A percentile compares a stretch with the other conserved stretches of the same genome.
Conservation (phyloP, 1,140 invertebrate genomes). For the Probaryconus sp. region DNA sequence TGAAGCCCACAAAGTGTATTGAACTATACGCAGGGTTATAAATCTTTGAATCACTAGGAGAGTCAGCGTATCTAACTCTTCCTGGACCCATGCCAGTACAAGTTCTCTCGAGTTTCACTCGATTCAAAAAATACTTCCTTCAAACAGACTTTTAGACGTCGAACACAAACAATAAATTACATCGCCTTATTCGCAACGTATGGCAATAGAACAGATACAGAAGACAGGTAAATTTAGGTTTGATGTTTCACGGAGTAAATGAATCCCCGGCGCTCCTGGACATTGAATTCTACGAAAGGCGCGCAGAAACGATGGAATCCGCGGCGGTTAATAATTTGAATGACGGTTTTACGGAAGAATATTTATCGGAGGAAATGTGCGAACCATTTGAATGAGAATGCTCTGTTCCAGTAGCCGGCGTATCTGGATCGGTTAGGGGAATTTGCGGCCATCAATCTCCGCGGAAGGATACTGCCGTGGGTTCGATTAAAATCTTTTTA, state of each 20-base stretch:
- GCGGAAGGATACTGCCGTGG: slow-evolving; percentile 5
- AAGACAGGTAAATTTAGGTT: not conserved
- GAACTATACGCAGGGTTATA: slow-evolving; percentile 1
- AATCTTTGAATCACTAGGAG: slow-evolving; percentile 22
- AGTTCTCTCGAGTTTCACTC: slow-evolving; percentile 10
- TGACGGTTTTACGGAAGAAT: too few species aligned
- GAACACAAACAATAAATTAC: slow-evolving; percentile 20
- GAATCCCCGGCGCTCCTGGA: too few species aligned
- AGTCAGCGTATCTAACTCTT: slow-evolving; percentile 10
- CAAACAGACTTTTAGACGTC: too few species aligned
- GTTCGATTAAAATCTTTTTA: slow-evolving; percentile 5
- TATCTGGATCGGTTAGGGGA: too few species aligned
- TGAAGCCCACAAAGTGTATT: slow-evolving; percentile 7
- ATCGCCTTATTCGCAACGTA: not conserved
- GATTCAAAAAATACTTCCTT: slow-evolving; percentile 18
- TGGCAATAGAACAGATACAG: not conserved
- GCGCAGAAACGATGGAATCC: too few species aligned
- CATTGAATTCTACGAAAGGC: too few species aligned
- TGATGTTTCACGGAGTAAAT: too few species aligned
- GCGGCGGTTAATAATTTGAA: too few species aligned
- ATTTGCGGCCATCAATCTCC: slow-evolving; percentile 18
- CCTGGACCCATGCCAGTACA: not conserved
- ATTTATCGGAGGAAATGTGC: too few species aligned
- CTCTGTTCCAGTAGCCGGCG: too few species aligned
- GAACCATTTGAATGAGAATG: too few species aligned